A percentile compares a stretch with the other conserved stretches of the same genome.
These are phyloP conservation scores for Cylas formicarius DNA, from an alignment of 1,140 invertebrate species.

Conservation along the genomic window DNA sequence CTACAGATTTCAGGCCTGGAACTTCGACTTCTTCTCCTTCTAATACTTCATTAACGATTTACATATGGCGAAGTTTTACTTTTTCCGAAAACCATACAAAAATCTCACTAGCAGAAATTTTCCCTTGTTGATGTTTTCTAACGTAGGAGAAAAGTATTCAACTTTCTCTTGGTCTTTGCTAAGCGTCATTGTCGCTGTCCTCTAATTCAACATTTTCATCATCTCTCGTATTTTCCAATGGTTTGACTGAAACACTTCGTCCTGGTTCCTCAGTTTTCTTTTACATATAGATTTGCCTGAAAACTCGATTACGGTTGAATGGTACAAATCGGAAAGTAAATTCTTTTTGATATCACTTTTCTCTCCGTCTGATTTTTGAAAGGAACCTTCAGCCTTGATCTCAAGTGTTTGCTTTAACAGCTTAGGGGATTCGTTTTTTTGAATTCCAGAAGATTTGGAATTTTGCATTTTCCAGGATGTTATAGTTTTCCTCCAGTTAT, in stretches of 20 bases:
- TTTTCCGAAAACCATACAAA: neutral
- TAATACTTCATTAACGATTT: too few relatives aligned
- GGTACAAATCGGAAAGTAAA: conserved; percentile 6
- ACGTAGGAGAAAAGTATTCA: too few relatives aligned
- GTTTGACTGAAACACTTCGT: conserved; percentile 4
- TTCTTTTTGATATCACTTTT: conserved; percentile 9
- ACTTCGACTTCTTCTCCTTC: too few relatives aligned
- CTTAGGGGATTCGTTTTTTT: conserved; percentile 3
- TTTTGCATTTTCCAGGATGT: conserved; percentile 6
- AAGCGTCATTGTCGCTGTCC: conserved; percentile 2
- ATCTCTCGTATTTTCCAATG: conserved; percentile 1
- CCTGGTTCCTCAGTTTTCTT: conserved; percentile 6
- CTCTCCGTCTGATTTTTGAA: conserved; percentile 2
- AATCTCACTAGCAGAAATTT: too few relatives aligned
- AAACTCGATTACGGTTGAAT: conserved; percentile 5
- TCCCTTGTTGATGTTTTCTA: too few relatives aligned
- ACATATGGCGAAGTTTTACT: conserved; percentile 1
- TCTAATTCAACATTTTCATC: conserved; percentile 5
- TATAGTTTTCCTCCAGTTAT: neutral
- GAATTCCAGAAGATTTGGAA: conserved; percentile 11
- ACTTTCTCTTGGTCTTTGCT: neutral
- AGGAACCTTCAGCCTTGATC: neutral
- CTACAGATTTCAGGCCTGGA: too few relatives aligned
- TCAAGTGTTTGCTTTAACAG: conserved; percentile 7
- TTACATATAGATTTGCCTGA: neutral